Conservation (phyloP, 2,888 invertebrate genomes). For the Melinaea marsaeus region DNA sequence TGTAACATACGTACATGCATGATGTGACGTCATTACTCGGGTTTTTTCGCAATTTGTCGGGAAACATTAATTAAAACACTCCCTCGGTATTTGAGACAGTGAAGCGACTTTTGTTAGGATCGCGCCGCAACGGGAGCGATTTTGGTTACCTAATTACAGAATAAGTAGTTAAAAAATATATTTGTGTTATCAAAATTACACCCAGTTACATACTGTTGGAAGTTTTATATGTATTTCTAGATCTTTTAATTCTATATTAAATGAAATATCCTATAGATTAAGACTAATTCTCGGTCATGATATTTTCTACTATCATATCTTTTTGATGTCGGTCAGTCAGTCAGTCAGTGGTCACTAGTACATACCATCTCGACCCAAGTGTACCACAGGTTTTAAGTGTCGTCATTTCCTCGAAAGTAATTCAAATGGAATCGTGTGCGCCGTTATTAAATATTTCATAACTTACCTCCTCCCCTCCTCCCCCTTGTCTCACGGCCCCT, state of each 20-base stretch:
- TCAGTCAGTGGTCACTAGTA: background rate
- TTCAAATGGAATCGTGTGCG: constrained; percentile 78
- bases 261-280: no score
- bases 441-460: constrained; percentile 79
- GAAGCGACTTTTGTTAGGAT: constrained; percentile 42
- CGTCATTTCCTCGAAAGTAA: constrained; percentile 78
- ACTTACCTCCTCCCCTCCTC: constrained; percentile 63
- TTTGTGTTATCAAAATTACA: no score
- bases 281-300: no score
- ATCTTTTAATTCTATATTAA: no score
- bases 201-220: no score
- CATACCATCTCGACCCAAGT: constrained; percentile 37
- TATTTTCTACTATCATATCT: no score
- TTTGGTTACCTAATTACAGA: background rate
- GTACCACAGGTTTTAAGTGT: constrained; percentile 62
- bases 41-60: constrained; percentile 65
- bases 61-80: constrained; percentile 67
- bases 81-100: constrained; percentile 58
- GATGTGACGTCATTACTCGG: constrained; percentile 52
- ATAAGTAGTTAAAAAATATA: background rate
- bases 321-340: no score
- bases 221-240: no score
- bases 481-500: constrained; percentile 47
- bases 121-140: constrained; percentile 38
- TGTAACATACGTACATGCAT: constrained; percentile 46